phyloP scores from a whole-genome alignment of 2,797 vertebrate species.

The Neomorphus geoffroyi region DNA sequence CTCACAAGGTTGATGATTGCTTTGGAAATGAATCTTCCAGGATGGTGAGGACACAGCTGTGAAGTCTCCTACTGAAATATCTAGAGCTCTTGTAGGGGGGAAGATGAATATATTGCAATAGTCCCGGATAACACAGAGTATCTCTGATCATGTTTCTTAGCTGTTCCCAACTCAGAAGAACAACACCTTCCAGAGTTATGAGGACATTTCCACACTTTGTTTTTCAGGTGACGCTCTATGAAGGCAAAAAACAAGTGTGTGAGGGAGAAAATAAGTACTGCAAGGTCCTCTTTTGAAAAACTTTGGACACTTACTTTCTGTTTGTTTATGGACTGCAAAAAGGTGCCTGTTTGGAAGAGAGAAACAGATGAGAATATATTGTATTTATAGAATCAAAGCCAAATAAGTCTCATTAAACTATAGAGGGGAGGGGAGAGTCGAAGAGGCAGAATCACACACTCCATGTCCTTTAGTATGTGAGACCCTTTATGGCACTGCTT shows the following conservation, averaged over 20 bases:
- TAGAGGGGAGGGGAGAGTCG: no score
- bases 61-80: not conserved
- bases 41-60: not conserved
- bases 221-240: not conserved
- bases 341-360: not conserved
- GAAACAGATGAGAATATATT: not conserved
- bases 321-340: not conserved
- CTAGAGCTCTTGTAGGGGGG: not conserved
- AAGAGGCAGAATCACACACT: not conserved
- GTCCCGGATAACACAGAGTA: not conserved
- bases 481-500: not conserved
- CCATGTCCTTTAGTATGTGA: not conserved
- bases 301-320: not conserved
- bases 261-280: not conserved
- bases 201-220: not conserved
- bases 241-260: not conserved
- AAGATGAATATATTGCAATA: not conserved
- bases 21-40: not conserved
- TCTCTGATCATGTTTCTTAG: not conserved
- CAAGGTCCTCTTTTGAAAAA: not conserved
- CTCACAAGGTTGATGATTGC: not conserved
- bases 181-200: not conserved
- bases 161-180: not conserved
- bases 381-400: not conserved
- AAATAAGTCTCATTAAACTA: not conserved